phyloP scores from a whole-genome alignment of 2,113 vertebrate species.

The Anarhynchus alexandrinus region DNA sequence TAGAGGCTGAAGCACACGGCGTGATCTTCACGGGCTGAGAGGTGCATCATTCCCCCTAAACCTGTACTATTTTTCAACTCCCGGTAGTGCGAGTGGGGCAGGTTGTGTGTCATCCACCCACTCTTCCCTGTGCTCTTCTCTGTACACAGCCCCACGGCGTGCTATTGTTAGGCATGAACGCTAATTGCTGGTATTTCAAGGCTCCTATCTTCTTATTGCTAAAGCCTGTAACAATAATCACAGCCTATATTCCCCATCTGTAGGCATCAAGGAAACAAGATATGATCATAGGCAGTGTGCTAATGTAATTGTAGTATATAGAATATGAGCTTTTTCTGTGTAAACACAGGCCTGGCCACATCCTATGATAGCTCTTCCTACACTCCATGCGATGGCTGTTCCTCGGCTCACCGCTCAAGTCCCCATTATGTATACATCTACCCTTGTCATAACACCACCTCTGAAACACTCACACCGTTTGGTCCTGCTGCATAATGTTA shows the following conservation, averaged over 20 bases:
- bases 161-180: slow-evolving; percentile 37
- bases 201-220: slow-evolving; percentile 50
- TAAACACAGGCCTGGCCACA: slow-evolving; percentile 48
- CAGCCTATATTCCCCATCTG: slow-evolving; percentile 61
- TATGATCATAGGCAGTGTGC: slow-evolving; percentile 54
- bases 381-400: slow-evolving; percentile 28
- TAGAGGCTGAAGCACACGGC: rapidly evolving
- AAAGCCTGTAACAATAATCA: slow-evolving; percentile 62
- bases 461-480: slow-evolving; percentile 61
- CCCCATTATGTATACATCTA: slow-evolving; percentile 63
- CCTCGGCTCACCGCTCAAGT: slow-evolving; percentile 42
- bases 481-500: slow-evolving; percentile 61
- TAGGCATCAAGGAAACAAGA: slow-evolving; percentile 60
- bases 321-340: slow-evolving; percentile 52
- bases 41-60: neutral
- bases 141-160: neutral
- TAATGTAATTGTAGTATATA: slow-evolving; percentile 61
- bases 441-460: slow-evolving; percentile 70
- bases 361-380: slow-evolving; percentile 57
- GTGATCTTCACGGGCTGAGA: neutral
- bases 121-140: neutral
- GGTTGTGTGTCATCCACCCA: slow-evolving; percentile 44
- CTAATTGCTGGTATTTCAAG: slow-evolving; percentile 59
- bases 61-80: neutral
- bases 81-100: neutral